Evolutionary conservation across 2,888 invertebrate species (phyloP).

Genomic region (Amphipyra tragopoginis): DNA sequence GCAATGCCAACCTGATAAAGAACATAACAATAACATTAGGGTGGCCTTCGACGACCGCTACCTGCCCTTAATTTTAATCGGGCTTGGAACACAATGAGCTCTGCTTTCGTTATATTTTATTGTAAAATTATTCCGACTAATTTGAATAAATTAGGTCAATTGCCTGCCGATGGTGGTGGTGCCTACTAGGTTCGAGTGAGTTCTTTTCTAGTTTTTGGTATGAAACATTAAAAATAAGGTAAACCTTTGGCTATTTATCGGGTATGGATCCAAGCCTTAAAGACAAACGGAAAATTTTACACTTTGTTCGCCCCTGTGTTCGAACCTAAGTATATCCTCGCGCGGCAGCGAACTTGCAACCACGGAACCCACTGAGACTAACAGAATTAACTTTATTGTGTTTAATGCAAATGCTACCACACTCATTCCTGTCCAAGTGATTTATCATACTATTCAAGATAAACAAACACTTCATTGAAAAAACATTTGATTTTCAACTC

Average conservation of each 20-base stretch:
- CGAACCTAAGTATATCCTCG: neutral
- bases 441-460: conserved; percentile 29
- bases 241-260: no score
- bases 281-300: no score
- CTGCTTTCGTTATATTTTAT: conserved; percentile 43
- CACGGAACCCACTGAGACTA: neutral
- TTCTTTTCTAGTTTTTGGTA: no score
- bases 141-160: conserved; percentile 8
- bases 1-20: conserved; percentile 40
- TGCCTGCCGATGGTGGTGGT: conserved; percentile 3
- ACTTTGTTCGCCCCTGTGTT: no score
- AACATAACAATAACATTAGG: conserved; percentile 54
- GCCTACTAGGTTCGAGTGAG: neutral
- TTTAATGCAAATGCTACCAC: conserved; percentile 20
- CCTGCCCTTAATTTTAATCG: conserved; percentile 49
- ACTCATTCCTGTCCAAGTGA: conserved; percentile 20
- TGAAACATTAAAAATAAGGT: no score
- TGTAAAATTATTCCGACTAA: conserved; percentile 36
- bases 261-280: no score
- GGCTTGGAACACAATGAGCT: conserved; percentile 47
- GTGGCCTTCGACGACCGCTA: conserved; percentile 39
- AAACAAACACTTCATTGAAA: conserved; percentile 33
- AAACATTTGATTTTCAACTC: conserved; percentile 34
- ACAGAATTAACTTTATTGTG: neutral
- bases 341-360: neutral